Evolutionary conservation across 2,797 vertebrate genomes (phyloP).

Genomic region (Clangula hyemalis): DNA sequence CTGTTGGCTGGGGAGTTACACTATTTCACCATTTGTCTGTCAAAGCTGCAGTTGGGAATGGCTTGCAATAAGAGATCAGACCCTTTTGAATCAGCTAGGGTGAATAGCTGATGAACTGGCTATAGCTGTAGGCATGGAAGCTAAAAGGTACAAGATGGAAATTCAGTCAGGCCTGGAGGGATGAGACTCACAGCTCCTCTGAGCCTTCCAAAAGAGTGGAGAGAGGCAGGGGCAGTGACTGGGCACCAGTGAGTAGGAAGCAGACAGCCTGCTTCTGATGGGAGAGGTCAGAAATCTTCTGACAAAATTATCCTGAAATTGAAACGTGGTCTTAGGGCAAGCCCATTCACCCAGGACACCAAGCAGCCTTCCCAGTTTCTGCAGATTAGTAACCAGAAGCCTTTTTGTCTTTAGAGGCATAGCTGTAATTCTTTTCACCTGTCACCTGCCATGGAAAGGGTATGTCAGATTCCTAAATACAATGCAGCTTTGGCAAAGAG

Average conservation of each 20-base stretch:
- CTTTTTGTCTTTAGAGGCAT: not conserved
- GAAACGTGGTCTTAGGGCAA: not conserved
- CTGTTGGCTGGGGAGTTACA: rapidly evolving
- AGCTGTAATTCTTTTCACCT: not conserved
- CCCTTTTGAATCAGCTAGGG: not conserved
- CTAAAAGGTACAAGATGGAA: not conserved
- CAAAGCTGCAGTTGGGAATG: not conserved
- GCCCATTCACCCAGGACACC: not conserved
- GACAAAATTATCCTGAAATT: not conserved
- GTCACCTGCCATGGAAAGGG: not conserved
- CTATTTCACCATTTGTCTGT: not conserved
- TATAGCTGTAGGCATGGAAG: not conserved
- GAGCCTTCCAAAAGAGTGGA: not conserved
- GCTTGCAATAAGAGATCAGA: not conserved
- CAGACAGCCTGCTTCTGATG: not conserved
- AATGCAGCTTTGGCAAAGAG: not conserved
- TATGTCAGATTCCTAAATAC: not conserved
- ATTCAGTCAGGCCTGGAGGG: not conserved
- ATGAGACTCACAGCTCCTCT: not conserved
- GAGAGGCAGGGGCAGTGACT: not conserved
- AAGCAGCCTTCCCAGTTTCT: not conserved
- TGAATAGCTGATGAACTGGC: not conserved
- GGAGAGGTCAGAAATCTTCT: not conserved
- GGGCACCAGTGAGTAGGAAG: not conserved
- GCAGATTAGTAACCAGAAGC: not conserved